Evolutionary conservation across 2,888 invertebrate species (phyloP).

Genomic region (Drosophila yooni): DNA sequence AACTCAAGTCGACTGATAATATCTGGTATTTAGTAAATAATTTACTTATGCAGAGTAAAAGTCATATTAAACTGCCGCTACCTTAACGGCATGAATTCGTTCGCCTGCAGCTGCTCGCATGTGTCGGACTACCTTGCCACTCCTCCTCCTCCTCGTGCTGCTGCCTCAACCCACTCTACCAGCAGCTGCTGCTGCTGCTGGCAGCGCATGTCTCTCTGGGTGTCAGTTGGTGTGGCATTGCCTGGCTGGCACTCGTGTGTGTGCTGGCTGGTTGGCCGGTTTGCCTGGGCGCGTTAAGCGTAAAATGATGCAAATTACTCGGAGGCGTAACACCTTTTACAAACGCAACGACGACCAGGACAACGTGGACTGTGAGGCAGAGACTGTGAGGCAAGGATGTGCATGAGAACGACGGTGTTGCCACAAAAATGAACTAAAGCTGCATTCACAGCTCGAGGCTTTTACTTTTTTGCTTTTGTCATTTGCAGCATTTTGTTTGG

Average conservation of each 20-base stretch:
- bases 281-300: conserved; percentile 62
- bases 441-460: conserved; percentile 41
- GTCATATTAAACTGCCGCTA: neutral
- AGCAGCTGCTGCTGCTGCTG: conserved; percentile 18
- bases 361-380: neutral
- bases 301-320: conserved; percentile 72
- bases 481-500: conserved; percentile 40
- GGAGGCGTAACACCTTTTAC: conserved; percentile 59
- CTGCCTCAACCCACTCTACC: neutral
- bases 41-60: conserved; percentile 5
- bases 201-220: conserved; percentile 43
- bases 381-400: neutral
- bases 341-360: conserved; percentile 2
- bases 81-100: conserved; percentile 7
- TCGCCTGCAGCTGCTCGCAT: conserved; percentile 40
- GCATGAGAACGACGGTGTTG: neutral
- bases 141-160: neutral
- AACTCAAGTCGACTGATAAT: neutral
- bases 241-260: conserved; percentile 11
- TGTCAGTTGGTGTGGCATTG: conserved; percentile 56
- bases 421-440: conserved; percentile 50
- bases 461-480: conserved; percentile 38
- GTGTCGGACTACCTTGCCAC: conserved; percentile 14
- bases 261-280: conserved; percentile 26
- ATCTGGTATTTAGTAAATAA: conserved; percentile 5